Base-by-base conservation (phyloP, 2,888 invertebrate genomes). In the Eilema depressum region DNA sequence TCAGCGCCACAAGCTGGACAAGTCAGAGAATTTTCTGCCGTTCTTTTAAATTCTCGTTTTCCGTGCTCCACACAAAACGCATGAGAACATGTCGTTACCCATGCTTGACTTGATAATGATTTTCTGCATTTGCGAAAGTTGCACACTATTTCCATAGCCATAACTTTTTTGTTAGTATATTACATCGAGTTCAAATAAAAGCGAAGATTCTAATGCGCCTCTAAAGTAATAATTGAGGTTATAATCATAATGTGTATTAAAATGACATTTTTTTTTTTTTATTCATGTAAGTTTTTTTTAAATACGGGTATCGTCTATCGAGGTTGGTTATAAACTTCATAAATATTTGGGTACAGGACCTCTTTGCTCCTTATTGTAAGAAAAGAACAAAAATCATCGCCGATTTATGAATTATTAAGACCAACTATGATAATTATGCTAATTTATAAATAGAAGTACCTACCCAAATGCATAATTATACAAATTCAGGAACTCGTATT, bases 11-110 rank as follows among this genome's bases (percentile, higher is more conserved):
- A 96, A 61, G 96, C 96, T 30, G 95, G 95, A 84, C 96, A 96
- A 23, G 90, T 93, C 66, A 95, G 78, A 28, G 89, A 88, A 80
- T 95, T 95, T 80, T 94, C 94, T 70, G 91, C 84, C 74, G 92
- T 94, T 78, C 93, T 89, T 84, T 90, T 93, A 76, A 96, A 95
- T 84, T 95, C 95, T 70, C 88, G 90, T 86, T 95, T 94, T 11
- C 96, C 96, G 76, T 96, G 96, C 79, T 96, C 95, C 60, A 92
- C 90, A 79, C 96, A 96, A 89, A 96, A 96, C 76, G 96, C 96
- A 82, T 96, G 96, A 59, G 95, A 96, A 89, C 96, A 96, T 69
- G 95, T 95, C 66, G 96, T 96, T 57, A 96, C 95, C 94, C 96
- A 95, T 62, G 96, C 96, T 84, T 95, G 91, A 84, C 83, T 92